These are phyloP conservation scores for Hybognathus amarus DNA, from an alignment of 2,797 vertebrate genomes.

Conservation along the genomic window DNA sequence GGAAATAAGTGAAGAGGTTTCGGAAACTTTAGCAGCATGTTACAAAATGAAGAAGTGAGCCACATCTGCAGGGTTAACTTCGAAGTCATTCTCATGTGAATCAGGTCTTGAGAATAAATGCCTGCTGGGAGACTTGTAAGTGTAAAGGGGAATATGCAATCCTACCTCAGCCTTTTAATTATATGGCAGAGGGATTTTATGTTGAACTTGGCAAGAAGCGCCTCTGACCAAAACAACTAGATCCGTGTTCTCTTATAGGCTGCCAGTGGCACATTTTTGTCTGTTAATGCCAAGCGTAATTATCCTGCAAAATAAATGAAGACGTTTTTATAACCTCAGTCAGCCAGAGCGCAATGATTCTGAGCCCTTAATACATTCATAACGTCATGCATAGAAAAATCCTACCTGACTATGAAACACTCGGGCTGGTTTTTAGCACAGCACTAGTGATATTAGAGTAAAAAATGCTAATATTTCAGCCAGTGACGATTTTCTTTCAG, in stretches of 20 bases:
- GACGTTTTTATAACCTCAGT: constrained; percentile 44
- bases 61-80: background rate
- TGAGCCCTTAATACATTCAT: constrained; percentile 13
- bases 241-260: constrained; percentile 18
- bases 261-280: constrained; percentile 27
- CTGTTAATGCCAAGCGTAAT: constrained; percentile 35
- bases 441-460: background rate
- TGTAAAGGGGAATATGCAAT: constrained; percentile 3
- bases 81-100: constrained; percentile 2
- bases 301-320: constrained; percentile 54
- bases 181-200: constrained; percentile 29
- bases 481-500: background rate
- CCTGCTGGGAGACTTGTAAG: constrained; percentile 7
- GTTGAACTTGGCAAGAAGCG: constrained; percentile 27
- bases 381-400: constrained; percentile 9
- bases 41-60: background rate
- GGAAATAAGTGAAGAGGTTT: constrained; percentile 30
- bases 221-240: constrained; percentile 14
- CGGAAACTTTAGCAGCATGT: background rate
- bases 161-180: constrained; percentile 18
- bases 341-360: constrained; percentile 3
- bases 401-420: background rate
- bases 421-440: background rate
- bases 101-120: background rate
- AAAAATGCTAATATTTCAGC: background rate